Evolutionary conservation across 2,797 vertebrate genomes (phyloP), one percentile per base, ranked within the genome.

Genomic region (Cynodonichthys magdalenae): DNA sequence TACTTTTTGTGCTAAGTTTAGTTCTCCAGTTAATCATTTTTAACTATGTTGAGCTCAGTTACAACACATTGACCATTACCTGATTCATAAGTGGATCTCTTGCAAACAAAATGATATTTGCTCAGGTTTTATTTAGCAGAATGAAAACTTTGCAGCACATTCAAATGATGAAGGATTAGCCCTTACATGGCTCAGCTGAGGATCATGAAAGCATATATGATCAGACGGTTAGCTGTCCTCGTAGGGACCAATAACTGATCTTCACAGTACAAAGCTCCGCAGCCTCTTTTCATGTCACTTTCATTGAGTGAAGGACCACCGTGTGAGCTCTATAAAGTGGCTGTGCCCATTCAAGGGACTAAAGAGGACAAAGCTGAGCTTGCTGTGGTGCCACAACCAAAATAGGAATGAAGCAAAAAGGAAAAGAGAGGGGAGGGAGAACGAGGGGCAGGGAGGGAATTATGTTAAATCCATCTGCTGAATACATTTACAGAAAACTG

Each of bases 261-360:
- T 91, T 92, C 83, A 76, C 70, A 90, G 90, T 92, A 94, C 93
- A 94, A 94, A 94, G 92, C 91, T 88, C 77, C 61, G 81, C 87
- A 81, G 78, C 72, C 79, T 89, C 92, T 93, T 94, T 94, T 94
- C 92, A 94, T 94, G 90, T 94, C 86, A 92, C 87, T 87, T 91
- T 85, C 89, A 90, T 89, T 89, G 84, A 91, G 89, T 85, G 87
- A 79, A 87, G 87, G 81, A 82, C 83, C 78, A 87, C 70, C 57
- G 83, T 74, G 74, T 46, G 59, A 85, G 82, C 87, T 79, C 72
- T 84, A 73, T 90, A 90, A 92, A 93, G 90, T 91, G 92, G 89
- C 79, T 77, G 65, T 57, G 70, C 63, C 88, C 78, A 92, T 93
- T 92, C 88, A 92, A 81, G 80, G 65, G 71, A 85, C 84, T 83